These are phyloP conservation scores for Leiothrix lutea DNA, from an alignment of 2,113 vertebrate genomes.

Conservation along the genomic window DNA sequence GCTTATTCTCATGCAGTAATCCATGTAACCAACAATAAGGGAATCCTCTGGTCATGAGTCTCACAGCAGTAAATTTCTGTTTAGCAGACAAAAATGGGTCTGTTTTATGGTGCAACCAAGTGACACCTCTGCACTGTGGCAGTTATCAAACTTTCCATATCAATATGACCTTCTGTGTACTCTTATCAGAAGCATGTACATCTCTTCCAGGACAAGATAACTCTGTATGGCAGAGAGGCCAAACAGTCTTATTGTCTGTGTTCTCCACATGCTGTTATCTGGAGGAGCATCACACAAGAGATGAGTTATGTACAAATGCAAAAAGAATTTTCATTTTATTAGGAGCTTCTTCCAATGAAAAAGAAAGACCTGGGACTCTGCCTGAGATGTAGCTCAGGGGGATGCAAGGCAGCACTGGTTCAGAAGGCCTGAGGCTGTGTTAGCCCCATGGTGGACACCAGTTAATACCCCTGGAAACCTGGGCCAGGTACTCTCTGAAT, in stretches of 20 bases:
- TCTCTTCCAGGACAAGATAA: not conserved
- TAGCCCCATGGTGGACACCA: rapidly evolving
- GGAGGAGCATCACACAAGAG: not conserved
- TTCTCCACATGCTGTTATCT: not conserved
- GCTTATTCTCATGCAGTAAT: not conserved
- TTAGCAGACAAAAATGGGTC: not conserved
- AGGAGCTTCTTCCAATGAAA: not conserved
- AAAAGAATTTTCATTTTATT: not conserved
- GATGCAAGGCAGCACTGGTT: not conserved
- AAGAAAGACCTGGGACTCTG: not conserved
- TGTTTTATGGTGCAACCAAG: not conserved
- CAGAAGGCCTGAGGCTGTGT: not conserved
- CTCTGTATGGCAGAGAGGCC: not conserved
- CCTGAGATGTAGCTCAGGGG: not conserved
- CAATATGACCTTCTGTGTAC: not conserved
- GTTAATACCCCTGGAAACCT: not conserved
- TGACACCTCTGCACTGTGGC: conserved; percentile 10
- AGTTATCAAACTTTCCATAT: conserved; percentile 20
- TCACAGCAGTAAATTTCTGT: not conserved
- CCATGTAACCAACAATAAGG: not conserved
- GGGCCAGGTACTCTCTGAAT: not conserved
- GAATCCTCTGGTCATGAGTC: not conserved
- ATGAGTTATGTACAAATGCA: not conserved
- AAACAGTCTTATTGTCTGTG: not conserved
- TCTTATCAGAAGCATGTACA: not conserved